Evolutionary conservation across 2,797 vertebrate genomes (phyloP), one percentile per base, ranked within the genome.

Genomic region (Chelidonichthys spinosus): DNA sequence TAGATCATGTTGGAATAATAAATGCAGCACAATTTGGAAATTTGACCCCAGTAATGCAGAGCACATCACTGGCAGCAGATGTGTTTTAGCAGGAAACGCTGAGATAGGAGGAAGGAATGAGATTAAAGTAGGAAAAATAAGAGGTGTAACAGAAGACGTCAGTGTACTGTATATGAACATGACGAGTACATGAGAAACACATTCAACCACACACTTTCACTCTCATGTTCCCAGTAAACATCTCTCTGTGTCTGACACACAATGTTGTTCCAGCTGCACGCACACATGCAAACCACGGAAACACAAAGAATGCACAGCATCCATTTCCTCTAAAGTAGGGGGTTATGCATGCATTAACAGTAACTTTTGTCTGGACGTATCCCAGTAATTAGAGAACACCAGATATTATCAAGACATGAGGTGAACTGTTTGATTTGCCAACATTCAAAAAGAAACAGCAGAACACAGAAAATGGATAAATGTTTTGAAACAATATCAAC

Each of bases 161-260:
- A 59, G 43, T 32, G 52, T n/a, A 2, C 64, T 70, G 52, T 50
- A 44, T 17, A 46, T 15, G 42, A 74, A 79, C 81, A 77, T 80
- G 84, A 88, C 81, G 85, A 74, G 73, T 63, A 88, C 84, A 88
- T 69, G 81, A 83, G 82, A 85, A 87, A 84, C 81, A 80, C 82
- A 85, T 86, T 81, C 59, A 17, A 60, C 66, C 72, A 71, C 55
- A 65, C 85, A 59, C 67, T 73, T 36, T 65, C 50, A 68, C 76
- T 70, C 64, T 71, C 44, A 6, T 76, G 76, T 84, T 88, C 81
- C 72, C 59, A 72, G 66, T 63, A 68, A 83, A 79, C 66, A 70
- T 46, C 56, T 6, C 37, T 61, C 70, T 49, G 63, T 18, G 61
- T 5, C 43, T 2, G 67, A 74, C 37, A 64, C 54, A 49, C 42